phyloP scores from a whole-genome alignment of 2,797 vertebrate genomes.

The Peromyscus eremicus region DNA sequence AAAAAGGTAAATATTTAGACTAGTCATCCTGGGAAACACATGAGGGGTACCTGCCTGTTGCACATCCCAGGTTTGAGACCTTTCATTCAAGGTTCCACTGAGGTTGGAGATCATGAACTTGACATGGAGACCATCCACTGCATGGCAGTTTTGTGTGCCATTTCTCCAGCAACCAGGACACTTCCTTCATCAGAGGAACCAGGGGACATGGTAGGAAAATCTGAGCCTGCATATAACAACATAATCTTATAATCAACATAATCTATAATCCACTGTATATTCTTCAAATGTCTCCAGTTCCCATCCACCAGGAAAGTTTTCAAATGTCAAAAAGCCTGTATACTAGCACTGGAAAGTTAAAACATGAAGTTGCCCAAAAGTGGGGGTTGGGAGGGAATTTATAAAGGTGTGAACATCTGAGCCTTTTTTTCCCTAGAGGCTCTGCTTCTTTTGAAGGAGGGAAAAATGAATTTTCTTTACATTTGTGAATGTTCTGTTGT shows the following conservation, averaged over 20 bases:
- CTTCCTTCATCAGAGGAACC: background rate
- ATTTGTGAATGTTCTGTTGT: background rate
- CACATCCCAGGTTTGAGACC: background rate
- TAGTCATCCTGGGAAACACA: background rate
- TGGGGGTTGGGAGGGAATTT: background rate
- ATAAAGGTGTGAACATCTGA: background rate
- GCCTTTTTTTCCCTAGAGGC: background rate
- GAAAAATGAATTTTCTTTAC: background rate
- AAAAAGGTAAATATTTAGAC: background rate
- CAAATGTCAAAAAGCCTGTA: constrained; percentile 12
- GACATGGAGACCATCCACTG: background rate
- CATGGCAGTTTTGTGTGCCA: fast-evolving
- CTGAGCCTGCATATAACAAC: background rate
- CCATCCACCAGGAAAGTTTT: background rate
- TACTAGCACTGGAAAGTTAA: background rate
- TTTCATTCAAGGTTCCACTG: background rate
- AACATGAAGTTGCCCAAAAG: background rate
- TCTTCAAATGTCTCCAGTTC: background rate
- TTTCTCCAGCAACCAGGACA: background rate
- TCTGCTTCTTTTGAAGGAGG: background rate
- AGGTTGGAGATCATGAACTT: background rate
- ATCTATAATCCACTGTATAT: background rate
- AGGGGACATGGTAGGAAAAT: background rate
- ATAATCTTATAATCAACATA: background rate
- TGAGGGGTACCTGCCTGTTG: fast-evolving